Conservation (phyloP, 2,113 vertebrate genomes). For the Urocitellus parryii region DNA sequence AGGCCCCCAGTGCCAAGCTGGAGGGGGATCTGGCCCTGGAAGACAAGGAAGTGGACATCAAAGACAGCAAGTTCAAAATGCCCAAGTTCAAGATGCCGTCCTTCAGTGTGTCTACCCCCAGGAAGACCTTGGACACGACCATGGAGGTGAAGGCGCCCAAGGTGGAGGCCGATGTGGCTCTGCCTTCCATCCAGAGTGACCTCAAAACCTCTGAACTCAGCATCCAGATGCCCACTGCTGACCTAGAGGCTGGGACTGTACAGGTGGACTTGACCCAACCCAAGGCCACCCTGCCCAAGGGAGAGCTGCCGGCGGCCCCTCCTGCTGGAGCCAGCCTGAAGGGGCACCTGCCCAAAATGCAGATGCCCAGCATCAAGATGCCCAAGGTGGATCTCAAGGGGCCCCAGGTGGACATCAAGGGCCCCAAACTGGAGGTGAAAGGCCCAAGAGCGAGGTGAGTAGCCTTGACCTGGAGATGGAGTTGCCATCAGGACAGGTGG, state of each 20-base stretch:
- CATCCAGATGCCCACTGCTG: neutral
- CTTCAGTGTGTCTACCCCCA: conserved; percentile 75
- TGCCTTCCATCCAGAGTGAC: fast-evolving
- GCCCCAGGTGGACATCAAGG: fast-evolving
- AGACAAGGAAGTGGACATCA: fast-evolving
- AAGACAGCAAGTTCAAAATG: conserved; percentile 18
- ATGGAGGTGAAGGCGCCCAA: fast-evolving
- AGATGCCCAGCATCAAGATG: no score
- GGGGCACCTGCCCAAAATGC: no score
- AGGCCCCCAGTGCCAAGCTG: fast-evolving
- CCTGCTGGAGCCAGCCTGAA: no score
- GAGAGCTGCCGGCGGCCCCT: no score
- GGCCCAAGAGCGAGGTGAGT: no score
- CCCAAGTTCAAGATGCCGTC: conserved; percentile 83
- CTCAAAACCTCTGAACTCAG: neutral
- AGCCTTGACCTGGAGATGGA: no score
- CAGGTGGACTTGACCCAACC: neutral
- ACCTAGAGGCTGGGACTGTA: fast-evolving
- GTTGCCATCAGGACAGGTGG: neutral
- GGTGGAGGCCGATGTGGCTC: fast-evolving
- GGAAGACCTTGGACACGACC: fast-evolving
- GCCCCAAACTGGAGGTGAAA: neutral
- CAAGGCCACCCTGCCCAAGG: fast-evolving
- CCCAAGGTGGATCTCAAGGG: fast-evolving
- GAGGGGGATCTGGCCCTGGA: neutral